Base-by-base conservation (phyloP, 2,797 vertebrate genomes). In the Buphagus erythrorhynchus region DNA sequence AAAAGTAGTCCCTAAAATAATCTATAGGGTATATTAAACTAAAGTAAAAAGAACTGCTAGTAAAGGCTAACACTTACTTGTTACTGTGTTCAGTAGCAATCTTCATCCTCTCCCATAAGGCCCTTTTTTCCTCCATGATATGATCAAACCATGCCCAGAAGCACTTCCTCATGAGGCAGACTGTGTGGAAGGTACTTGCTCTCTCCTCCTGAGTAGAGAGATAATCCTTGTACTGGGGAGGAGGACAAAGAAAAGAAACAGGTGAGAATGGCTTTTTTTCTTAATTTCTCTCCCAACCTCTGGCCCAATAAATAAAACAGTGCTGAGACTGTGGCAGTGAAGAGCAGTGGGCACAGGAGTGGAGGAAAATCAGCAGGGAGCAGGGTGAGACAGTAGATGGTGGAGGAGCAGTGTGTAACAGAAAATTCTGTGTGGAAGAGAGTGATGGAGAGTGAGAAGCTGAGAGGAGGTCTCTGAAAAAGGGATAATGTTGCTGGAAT, bases 121-220 rank as follows among this genome's bases (percentile, higher is more conserved):
- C 92, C 15, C 96, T 87, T 96, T 97, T 98, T 92, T 98, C 97
- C 72, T 98, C 97, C 74, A 91, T 97, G 68, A 96, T 67, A 35
- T 97, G 35, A 78, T 98, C 96, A 96, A 98, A 91, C 98, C 99
- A 98, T 5, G 97, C 98, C 65, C 85, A 80, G 84, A 99, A 98
- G 67, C 97, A 96, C 95, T 97, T 99, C 93, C 95, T 99, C 85
- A 95, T 98, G 68, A 98, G 98, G 90, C 48, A 97, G n/a, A 68
- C 36, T 51, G 86, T 96, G 61, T 95, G 93, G 59, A 99, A 97
- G 42, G 77, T 88, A 73, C 95, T 89, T 0, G 94, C 98, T 96
- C 83, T 97, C 88, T 97, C 96, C 67, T 98, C 98, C 94, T 98
- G 94, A 73, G 97, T 54, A 62, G 79, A 90, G 76, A 97, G 45